Evolutionary conservation across 2,888 invertebrate genomes (phyloP).

Genomic region (Leptopterna dolabrata): DNA sequence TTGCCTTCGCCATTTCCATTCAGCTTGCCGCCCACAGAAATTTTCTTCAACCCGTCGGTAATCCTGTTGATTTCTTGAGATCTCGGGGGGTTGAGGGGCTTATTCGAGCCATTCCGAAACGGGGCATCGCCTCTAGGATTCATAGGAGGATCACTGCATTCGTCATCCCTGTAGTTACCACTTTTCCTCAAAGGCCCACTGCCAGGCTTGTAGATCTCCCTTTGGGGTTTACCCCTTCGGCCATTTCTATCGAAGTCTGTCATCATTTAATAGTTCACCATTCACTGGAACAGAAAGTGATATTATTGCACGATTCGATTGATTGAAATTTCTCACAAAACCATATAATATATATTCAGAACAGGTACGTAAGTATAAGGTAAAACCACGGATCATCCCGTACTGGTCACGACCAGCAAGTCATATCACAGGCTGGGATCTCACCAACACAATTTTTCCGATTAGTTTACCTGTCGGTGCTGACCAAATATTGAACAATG

Average conservation of each 20-base stretch:
- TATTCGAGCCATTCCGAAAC: neutral
- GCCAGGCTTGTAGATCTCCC: slow-evolving; percentile 80
- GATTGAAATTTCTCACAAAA: no score
- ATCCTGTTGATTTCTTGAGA: slow-evolving; percentile 46
- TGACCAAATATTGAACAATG: no score
- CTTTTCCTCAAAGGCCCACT: slow-evolving; percentile 75
- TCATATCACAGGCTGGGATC: no score
- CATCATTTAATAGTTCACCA: slow-evolving; percentile 61
- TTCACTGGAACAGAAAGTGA: slow-evolving; percentile 25
- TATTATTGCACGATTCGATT: no score
- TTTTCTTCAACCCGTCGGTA: slow-evolving; percentile 53
- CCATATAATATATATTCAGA: no score
- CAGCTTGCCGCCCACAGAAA: slow-evolving; percentile 35
- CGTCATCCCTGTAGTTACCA: slow-evolving; percentile 55
- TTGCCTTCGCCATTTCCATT: neutral
- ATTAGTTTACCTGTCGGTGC: no score
- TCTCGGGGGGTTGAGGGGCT: neutral
- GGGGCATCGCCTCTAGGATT: neutral
- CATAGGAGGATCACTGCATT: neutral
- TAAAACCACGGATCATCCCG: no score
- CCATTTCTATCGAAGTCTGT: slow-evolving; percentile 69
- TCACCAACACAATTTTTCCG: no score
- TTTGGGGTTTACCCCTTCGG: slow-evolving; percentile 75
- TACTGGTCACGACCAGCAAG: no score
- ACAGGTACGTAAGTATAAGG: no score